Percentiles rank a stretch among this genome's conserved stretches.
Conservation (phyloP, 2,888 invertebrate genomes). For the Ligdia adustata region DNA sequence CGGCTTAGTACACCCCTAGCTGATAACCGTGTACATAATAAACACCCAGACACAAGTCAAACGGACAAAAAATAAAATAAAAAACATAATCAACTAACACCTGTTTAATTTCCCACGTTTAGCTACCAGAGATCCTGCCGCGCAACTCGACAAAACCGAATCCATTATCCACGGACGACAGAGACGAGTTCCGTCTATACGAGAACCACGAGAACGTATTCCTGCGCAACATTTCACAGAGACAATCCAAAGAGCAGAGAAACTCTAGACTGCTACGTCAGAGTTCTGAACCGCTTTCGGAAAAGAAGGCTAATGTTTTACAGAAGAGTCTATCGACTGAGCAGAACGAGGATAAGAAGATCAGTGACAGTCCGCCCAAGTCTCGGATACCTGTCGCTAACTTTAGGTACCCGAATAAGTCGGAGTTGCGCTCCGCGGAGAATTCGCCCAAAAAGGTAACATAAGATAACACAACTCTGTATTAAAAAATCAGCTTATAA, state of each 20-base stretch:
- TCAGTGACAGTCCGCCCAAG: conserved; percentile 59
- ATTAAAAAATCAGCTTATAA: too few relatives aligned
- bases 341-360: conserved; percentile 45
- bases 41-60: too few relatives aligned
- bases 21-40: too few relatives aligned
- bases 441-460: conserved; percentile 62
- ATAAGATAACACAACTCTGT: too few relatives aligned
- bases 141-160: conserved; percentile 54
- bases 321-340: conserved; percentile 75
- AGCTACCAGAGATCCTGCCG: conserved; percentile 75
- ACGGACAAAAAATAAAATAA: too few relatives aligned
- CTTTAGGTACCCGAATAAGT: conserved; percentile 75
- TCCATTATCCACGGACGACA: conserved; percentile 61
- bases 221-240: conserved; percentile 69
- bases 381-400: conserved; percentile 77
- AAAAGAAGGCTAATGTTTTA: conserved; percentile 51
- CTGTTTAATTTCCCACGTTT: too few relatives aligned
- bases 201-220: conserved; percentile 76
- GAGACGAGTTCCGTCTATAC: conserved; percentile 64
- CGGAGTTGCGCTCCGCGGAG: conserved; percentile 63
- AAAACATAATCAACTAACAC: too few relatives aligned
- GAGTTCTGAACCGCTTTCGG: conserved; percentile 69
- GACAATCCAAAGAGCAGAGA: conserved; percentile 70
- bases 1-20: too few relatives aligned
- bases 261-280: conserved; percentile 67